Conservation (phyloP, 2,113 vertebrate species). For the Oncorhynchus kisutch region DNA sequence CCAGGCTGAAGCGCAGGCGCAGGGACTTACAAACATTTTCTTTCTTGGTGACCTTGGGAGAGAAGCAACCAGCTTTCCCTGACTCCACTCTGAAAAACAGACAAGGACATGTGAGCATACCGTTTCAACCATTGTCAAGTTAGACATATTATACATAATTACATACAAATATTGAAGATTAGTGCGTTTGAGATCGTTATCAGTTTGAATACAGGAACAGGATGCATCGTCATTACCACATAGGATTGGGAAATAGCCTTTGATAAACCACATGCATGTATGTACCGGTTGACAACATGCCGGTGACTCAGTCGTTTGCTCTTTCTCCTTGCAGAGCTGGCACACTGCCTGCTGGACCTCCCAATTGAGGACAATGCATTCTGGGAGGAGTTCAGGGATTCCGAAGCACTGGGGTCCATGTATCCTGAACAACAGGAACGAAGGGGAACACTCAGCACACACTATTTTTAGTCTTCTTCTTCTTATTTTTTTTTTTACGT, state of each 20-base stretch:
- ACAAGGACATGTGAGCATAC: neutral
- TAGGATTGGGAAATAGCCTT: too few species aligned
- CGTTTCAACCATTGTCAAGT: neutral
- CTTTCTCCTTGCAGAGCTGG: constrained; percentile 75
- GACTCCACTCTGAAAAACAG: constrained; percentile 81
- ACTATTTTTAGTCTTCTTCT: too few species aligned
- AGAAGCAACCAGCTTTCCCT: constrained; percentile 89
- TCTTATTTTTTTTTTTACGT: too few species aligned
- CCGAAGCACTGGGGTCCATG: constrained; percentile 77
- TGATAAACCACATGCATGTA: neutral
- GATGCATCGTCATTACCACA: too few species aligned
- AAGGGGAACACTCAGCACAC: neutral
- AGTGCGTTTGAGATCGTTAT: too few species aligned
- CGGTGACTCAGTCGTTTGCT: constrained; percentile 80
- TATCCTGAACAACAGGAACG: constrained; percentile 44
- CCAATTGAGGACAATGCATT: constrained; percentile 68
- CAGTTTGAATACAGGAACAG: too few species aligned
- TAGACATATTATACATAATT: neutral
- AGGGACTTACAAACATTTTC: constrained; percentile 88
- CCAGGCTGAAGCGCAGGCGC: constrained; percentile 89
- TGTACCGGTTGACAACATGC: constrained; percentile 82
- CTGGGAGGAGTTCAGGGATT: constrained; percentile 77
- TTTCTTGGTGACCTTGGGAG: constrained; percentile 88
- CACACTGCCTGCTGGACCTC: constrained; percentile 58
- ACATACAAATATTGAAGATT: too few species aligned